Base-by-base conservation (phyloP, 2,888 invertebrate species). In the Rhagonycha lutea region DNA sequence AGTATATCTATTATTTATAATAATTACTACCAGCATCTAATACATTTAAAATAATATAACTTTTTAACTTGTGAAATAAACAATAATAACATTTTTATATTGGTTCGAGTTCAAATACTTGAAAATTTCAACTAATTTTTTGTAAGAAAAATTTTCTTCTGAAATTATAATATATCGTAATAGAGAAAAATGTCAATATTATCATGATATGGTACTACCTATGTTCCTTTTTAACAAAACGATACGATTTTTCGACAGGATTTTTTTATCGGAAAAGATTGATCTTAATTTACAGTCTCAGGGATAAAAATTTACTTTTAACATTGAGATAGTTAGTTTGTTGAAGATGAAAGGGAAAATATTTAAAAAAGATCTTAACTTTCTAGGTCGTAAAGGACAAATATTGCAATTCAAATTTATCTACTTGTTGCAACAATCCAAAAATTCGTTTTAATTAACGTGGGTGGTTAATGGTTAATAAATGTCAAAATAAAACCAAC, bases 401-500 rank as follows among this genome's bases (percentile, higher is more conserved):
- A 32, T 12, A 47, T 47, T 47, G n/a, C n/a, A n/a, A 47, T 47
- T 47, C n/a, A 47, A 47, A n/a, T 47, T 47, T 47, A 47, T 47
- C 47, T 47, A 47, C 47, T 47, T 47, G 47, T 47, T 47, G 47
- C 47, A n/a, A 47, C n/a, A n/a, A 47, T n/a, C 47, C 47, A 47
- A 47, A 47, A 47, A 47, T 47, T 47, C n/a, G 47, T 47, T 47
- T 47, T 47, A 47, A 47, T 47, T 47, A 47, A 47, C 47, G 74
- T 74, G 70, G 74, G 74, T 70, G 70, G 65, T 70, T 78, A 78
- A 76, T 78, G 76, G 74, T 75, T 74, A 79, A 70, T 79, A 77
- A 77, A 75, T 75, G 79, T 76, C 79, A 78, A 65, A 75, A 74
- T 78, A 78, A 76, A 78, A 76, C 76, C 76, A 72, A 77, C 67